Percentiles rank a stretch among this genome's conserved stretches.
Conservation (phyloP, 2,888 invertebrate genomes). For the Melolontha melolontha region DNA sequence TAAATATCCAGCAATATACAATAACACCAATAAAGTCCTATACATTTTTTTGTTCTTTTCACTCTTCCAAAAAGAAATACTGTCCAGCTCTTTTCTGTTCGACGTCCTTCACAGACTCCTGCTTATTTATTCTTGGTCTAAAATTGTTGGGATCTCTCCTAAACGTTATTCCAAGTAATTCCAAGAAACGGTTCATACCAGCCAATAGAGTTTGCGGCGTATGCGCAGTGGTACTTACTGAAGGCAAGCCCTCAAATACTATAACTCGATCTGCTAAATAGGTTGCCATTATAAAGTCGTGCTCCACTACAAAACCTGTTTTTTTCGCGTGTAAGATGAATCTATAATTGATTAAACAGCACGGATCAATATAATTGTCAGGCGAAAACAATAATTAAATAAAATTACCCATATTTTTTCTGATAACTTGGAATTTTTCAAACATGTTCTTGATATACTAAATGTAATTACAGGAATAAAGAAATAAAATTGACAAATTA, state of each 20-base stretch:
- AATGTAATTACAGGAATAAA: too few relatives aligned
- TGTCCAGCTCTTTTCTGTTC: slow-evolving; percentile 98
- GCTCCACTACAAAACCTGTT: slow-evolving; percentile 99
- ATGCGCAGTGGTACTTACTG: slow-evolving; percentile 89
- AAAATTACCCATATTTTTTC: too few relatives aligned
- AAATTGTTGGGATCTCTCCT: slow-evolving; percentile 98
- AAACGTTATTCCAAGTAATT: slow-evolving; percentile 96
- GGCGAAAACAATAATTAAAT: too few relatives aligned
- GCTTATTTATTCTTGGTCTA: slow-evolving; percentile 97
- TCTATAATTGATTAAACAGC: slow-evolving; percentile 62
- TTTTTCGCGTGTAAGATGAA: slow-evolving; percentile 99
- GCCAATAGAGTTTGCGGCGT: slow-evolving; percentile 92
- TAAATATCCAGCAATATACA: slow-evolving; percentile 9
- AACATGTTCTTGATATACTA: too few relatives aligned
- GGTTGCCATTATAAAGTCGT: slow-evolving; percentile 99
- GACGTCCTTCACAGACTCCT: slow-evolving; percentile 95
- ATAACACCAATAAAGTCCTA: slow-evolving; percentile 18
- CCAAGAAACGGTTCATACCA: slow-evolving; percentile 98
- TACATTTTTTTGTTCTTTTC: background rate
- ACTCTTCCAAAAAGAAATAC: slow-evolving; percentile 98
- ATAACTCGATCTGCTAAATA: slow-evolving; percentile 98
- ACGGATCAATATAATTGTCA: too few relatives aligned
- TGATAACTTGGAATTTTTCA: too few relatives aligned
- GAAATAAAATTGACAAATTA: too few relatives aligned
- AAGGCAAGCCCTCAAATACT: slow-evolving; percentile 96